Conservation (phyloP, 2,888 invertebrate genomes). For the Epiblema foenella region DNA sequence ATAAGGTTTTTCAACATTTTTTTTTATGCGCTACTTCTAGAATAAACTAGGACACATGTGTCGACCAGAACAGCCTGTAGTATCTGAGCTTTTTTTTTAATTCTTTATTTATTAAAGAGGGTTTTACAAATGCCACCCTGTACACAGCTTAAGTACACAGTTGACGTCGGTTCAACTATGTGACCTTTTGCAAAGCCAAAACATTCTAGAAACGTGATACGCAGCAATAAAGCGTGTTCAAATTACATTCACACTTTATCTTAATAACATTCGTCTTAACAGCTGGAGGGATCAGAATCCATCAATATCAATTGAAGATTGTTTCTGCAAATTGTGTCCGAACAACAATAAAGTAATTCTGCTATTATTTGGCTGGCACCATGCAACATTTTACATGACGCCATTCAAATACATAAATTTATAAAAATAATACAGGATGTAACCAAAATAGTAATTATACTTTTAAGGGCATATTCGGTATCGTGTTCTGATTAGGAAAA, state of each 20-base stretch:
- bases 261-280: conserved; percentile 47
- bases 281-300: conserved; percentile 46
- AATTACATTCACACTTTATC: conserved; percentile 48
- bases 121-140: no score
- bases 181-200: conserved; percentile 2
- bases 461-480: no score
- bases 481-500: no score
- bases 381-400: background rate
- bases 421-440: no score
- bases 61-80: no score
- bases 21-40: no score
- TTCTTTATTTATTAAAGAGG: no score
- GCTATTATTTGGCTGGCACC: conserved; percentile 47
- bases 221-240: conserved; percentile 11
- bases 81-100: no score
- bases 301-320: conserved; percentile 52
- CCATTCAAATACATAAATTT: background rate
- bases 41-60: no score
- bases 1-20: no score
- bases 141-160: background rate
- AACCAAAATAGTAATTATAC: no score
- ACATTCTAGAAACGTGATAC: conserved; percentile 17
- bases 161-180: background rate
- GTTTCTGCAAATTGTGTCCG: conserved; percentile 35
- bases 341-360: conserved; percentile 47